phyloP scores from a whole-genome alignment of 2,113 vertebrate species.

The Rhinopithecus roxellana region DNA sequence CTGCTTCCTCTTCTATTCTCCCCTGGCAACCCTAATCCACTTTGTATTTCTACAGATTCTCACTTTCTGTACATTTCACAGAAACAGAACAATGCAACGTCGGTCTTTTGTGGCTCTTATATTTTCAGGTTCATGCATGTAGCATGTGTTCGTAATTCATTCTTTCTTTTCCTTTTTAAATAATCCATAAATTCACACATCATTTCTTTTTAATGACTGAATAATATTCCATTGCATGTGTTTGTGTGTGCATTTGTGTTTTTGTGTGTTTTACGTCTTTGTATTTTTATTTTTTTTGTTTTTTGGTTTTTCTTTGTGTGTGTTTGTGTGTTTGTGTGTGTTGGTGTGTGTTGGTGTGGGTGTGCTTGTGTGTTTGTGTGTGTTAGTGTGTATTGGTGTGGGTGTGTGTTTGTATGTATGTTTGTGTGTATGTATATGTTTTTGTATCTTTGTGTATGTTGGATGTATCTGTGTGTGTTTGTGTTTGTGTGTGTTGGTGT shows the following conservation, averaged over 20 bases:
- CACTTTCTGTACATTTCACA: background rate
- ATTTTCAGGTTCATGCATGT: background rate
- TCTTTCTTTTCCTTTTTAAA: too few species aligned
- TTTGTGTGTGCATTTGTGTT: background rate
- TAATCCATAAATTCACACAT: background rate
- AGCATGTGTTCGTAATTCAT: background rate
- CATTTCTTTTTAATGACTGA: background rate
- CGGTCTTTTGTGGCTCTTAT: background rate
- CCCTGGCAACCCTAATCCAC: too few species aligned
- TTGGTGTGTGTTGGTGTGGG: too few species aligned
- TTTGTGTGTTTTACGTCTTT: background rate
- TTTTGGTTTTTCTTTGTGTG: too few species aligned
- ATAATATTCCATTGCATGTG: background rate
- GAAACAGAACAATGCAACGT: background rate
- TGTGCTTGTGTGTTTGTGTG: too few species aligned
- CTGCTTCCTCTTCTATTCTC: fast-evolving
- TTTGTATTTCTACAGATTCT: background rate
- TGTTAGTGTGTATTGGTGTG: too few species aligned
- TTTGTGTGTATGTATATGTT: too few species aligned
- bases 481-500: too few species aligned
- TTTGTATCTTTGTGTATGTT: too few species aligned
- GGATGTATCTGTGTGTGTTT: too few species aligned
- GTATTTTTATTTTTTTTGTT: too few species aligned
- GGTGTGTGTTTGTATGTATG: fast-evolving
- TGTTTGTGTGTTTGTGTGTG: too few species aligned